Conservation (phyloP, 92 coral and sea anemone genomes). For the Metridium senile region DNA sequence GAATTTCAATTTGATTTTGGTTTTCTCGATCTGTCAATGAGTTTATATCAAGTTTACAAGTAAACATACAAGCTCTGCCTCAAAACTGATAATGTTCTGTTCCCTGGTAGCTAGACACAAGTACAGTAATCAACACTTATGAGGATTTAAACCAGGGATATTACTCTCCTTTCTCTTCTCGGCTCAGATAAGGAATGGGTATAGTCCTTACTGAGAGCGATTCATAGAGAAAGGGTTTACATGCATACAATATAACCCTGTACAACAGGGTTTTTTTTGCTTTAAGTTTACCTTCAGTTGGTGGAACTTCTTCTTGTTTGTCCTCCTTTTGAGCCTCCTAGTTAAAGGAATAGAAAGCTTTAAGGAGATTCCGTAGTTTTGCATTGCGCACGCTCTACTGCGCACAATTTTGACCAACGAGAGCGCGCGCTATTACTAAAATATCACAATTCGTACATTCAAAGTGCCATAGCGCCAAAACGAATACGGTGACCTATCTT, state of each 20-base stretch:
- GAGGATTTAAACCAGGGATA: constrained; percentile 26
- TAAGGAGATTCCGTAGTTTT: no score
- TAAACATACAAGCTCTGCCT: no score
- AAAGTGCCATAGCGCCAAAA: no score
- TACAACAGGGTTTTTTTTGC: no score
- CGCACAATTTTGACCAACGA: neutral
- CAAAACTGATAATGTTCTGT: neutral
- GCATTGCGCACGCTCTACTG: no score
- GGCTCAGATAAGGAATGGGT: constrained; percentile 62
- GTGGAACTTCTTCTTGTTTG: constrained; percentile 46
- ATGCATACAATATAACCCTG: neutral
- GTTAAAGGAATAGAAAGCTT: constrained; percentile 9
- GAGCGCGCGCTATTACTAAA: no score
- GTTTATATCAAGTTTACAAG: no score
- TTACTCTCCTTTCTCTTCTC: constrained; percentile 77
- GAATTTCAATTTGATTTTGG: no score
- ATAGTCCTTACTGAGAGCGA: constrained; percentile 44
- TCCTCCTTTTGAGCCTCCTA: constrained; percentile 35
- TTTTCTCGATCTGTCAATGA: no score
- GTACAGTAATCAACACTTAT: constrained; percentile 10
- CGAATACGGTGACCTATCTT: no score
- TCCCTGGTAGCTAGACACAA: constrained; percentile 18
- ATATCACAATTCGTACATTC: no score
- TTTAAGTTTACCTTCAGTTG: constrained; percentile 40
- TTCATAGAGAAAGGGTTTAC: constrained; percentile 57